Evolutionary conservation across 2,797 vertebrate species (phyloP).

Genomic region (Odontamblyopus rebecca): DNA sequence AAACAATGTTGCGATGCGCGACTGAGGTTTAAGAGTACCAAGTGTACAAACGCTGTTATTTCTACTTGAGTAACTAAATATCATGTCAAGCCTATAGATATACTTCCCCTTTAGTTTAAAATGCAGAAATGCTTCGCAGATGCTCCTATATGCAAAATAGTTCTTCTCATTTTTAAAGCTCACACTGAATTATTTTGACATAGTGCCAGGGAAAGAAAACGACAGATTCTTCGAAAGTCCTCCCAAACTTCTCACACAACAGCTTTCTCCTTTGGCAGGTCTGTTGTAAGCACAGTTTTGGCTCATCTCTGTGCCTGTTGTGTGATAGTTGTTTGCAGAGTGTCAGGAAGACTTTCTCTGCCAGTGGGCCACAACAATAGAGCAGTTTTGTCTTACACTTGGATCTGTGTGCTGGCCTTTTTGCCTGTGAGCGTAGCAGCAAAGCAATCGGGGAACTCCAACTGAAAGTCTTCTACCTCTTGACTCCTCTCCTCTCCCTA

Average conservation of each 20-base stretch:
- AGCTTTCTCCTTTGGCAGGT: slow-evolving; percentile 59
- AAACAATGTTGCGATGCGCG: too few relatives aligned
- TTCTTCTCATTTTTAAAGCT: slow-evolving; percentile 14
- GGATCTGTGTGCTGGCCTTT: slow-evolving; percentile 56
- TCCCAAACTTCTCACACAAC: slow-evolving; percentile 58
- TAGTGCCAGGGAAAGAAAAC: slow-evolving; percentile 43
- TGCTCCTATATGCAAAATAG: slow-evolving; percentile 5
- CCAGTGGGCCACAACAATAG: slow-evolving; percentile 72
- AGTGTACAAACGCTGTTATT: too few relatives aligned
- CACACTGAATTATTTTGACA: slow-evolving; percentile 32
- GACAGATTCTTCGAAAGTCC: slow-evolving; percentile 52
- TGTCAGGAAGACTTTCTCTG: slow-evolving; percentile 68
- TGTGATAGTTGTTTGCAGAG: slow-evolving; percentile 58
- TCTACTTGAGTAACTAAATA: too few relatives aligned
- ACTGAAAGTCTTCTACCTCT: neutral
- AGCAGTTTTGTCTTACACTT: slow-evolving; percentile 60
- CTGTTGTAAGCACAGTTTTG: slow-evolving; percentile 53
- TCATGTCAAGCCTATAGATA: neutral
- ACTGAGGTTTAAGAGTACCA: too few relatives aligned
- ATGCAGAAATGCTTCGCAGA: neutral
- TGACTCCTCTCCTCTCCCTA: slow-evolving; percentile 10
- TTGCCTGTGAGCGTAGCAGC: slow-evolving; percentile 54
- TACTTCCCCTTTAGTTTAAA: neutral
- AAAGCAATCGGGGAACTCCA: neutral
- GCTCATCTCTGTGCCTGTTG: slow-evolving; percentile 42